Conservation (phyloP, 2,888 invertebrate species). For the Mermis nigrescens region DNA sequence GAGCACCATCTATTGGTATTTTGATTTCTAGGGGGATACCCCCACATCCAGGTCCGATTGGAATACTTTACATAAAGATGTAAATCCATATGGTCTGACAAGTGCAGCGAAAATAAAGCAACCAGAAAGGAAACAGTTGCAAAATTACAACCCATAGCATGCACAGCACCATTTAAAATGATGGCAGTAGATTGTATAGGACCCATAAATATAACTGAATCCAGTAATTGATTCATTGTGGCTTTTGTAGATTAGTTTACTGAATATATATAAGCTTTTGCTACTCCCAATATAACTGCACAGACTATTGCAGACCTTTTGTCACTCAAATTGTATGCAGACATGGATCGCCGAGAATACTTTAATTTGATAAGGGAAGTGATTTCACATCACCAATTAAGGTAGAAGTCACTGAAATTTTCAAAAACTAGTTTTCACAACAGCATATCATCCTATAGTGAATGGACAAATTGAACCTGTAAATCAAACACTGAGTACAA, state of each 20-base stretch:
- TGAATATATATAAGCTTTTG: constrained; percentile 19
- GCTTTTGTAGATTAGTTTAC: constrained; percentile 17
- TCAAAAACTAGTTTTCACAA: background rate
- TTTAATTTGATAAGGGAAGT: background rate
- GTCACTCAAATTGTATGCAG: background rate
- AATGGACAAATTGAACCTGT: constrained; percentile 16
- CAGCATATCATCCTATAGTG: constrained; percentile 14
- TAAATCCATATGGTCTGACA: background rate
- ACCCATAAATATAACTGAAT: constrained; percentile 13
- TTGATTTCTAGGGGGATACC: too few relatives aligned
- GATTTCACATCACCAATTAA: background rate
- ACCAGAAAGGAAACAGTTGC: background rate
- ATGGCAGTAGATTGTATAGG: constrained; percentile 19
- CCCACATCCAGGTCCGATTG: too few relatives aligned
- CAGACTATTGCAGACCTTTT: constrained; percentile 21
- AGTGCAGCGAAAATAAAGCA: background rate
- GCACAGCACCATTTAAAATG: constrained; percentile 17
- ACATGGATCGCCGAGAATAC: background rate
- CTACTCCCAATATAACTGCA: constrained; percentile 26
- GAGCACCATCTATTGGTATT: too few relatives aligned
- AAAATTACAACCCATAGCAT: constrained; percentile 9
- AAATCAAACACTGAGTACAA: constrained; percentile 16
- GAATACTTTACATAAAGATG: background rate
- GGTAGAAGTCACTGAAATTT: background rate
- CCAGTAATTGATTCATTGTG: constrained; percentile 18